Evolutionary conservation across 2,113 vertebrate genomes (phyloP).

Genomic region (Eudyptes chrysolophus): DNA sequence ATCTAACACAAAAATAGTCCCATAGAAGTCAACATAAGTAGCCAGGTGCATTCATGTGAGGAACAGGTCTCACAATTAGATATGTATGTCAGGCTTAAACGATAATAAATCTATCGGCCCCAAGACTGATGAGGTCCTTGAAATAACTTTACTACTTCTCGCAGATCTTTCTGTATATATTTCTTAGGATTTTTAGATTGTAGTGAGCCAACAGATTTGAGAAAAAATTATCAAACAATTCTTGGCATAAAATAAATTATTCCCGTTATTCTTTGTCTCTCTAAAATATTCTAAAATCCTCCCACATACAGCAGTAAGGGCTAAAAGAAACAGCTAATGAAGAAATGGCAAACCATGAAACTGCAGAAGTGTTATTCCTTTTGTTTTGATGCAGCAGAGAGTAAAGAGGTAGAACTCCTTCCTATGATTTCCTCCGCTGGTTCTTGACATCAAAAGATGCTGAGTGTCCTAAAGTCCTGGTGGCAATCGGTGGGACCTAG

Average conservation of each 20-base stretch:
- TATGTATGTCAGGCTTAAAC: not conserved
- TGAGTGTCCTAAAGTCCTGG: not conserved
- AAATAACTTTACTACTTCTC: not conserved
- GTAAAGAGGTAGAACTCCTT: not conserved
- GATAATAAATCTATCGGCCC: not conserved
- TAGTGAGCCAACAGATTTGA: not conserved
- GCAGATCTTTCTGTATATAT: not conserved
- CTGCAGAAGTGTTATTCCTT: not conserved
- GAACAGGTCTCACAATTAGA: not conserved
- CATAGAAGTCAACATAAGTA: not conserved
- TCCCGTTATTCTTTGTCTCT: not conserved
- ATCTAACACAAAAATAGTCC: not conserved
- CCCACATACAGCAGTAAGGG: not conserved
- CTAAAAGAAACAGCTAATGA: not conserved
- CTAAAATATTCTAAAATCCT: not conserved
- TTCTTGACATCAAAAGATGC: not conserved
- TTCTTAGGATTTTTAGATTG: not conserved
- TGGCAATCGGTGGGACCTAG: not conserved
- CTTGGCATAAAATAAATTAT: not conserved
- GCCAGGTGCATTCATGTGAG: not conserved
- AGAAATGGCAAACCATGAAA: not conserved
- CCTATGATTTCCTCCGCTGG: not conserved
- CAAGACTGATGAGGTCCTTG: not conserved
- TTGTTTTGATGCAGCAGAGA: not conserved
- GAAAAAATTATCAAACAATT: not conserved